phyloP scores from a whole-genome alignment of 1,140 invertebrate genomes.

The Oryctes rhinoceros region DNA sequence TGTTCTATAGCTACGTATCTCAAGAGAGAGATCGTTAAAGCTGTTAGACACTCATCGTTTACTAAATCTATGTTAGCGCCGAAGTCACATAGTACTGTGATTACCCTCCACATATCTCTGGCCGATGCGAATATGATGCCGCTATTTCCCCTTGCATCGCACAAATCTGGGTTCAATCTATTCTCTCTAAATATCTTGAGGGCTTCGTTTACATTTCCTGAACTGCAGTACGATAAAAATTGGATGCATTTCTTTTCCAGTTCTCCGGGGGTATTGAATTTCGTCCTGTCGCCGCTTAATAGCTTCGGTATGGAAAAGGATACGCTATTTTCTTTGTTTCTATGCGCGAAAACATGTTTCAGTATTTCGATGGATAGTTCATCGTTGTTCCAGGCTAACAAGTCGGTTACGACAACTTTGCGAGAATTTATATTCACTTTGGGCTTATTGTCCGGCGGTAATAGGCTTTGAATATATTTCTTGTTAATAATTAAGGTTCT shows the following conservation, averaged over 20 bases:
- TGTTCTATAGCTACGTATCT: conserved; percentile 58
- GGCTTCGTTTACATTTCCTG: conserved; percentile 58
- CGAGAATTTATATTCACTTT: conserved; percentile 37
- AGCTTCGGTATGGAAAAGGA: conserved; percentile 51
- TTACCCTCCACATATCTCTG: conserved; percentile 53
- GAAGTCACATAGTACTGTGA: conserved; percentile 59
- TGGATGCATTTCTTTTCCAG: conserved; percentile 51
- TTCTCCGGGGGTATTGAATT: conserved; percentile 49
- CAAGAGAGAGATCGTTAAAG: conserved; percentile 61
- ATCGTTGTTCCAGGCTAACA: conserved; percentile 60
- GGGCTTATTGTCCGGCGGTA: neutral
- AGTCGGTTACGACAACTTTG: conserved; percentile 50
- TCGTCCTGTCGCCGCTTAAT: conserved; percentile 48
- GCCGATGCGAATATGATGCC: conserved; percentile 64
- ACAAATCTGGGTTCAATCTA: conserved; percentile 61
- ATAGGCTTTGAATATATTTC: neutral
- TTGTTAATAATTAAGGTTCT: conserved; percentile 36
- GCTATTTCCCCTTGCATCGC: conserved; percentile 63
- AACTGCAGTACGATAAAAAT: conserved; percentile 50
- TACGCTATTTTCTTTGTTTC: conserved; percentile 52
- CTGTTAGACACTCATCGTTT: conserved; percentile 65
- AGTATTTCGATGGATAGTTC: conserved; percentile 51
- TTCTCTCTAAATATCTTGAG: conserved; percentile 58
- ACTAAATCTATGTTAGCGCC: conserved; percentile 62
- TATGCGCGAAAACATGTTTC: conserved; percentile 53